Evolutionary conservation across 2,113 vertebrate genomes (phyloP), one percentile per base, ranked within the genome.

Genomic region (Pteropus alecto): DNA sequence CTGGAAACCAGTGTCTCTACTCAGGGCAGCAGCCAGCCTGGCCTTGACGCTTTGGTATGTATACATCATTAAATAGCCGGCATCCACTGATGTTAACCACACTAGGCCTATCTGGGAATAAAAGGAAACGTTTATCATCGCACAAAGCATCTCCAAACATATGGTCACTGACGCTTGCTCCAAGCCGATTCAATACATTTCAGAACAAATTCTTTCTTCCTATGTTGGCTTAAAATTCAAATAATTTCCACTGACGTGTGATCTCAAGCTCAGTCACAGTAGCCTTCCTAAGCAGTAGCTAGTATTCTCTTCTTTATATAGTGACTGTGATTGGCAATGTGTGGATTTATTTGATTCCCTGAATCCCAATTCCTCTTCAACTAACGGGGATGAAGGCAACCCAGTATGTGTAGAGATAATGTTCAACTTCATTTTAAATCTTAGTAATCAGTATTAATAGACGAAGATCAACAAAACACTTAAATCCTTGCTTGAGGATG

Each of bases 351-450:
- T 68, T 88, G 51, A 68, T 16, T 58, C 12, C n/a, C 33, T 60
- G 26, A n/a, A 71, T 5, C 24, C 41, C 43, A 70, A n/a, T 70
- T 90, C 46, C 58, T 56, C 67, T 28, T 71, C 48, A 41, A 7
- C 9, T 21, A 73, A 61, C 67, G 38, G 21, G 41, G 14, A 43
- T 35, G n/a, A 48, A 54, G 33, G 48, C 63, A 95, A 65, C 3
- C 56, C 92, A 16, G 41, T 83, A 56, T 79, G 33, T 96, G 56
- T 28, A 81, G 41, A 81, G 33, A 92, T 93, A 78, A 83, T 79
- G 43, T 87, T 86, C 84, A 84, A 70, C 21, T 73, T 93, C 35
- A 46, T 97, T 95, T 95, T 65, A 79, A 87, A 51, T 91, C 65
- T 60, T 81, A 71, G 46, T 41, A 71, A 60, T 11, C 19, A 81